A percentile compares a stretch with the other conserved stretches of the same genome.
These are phyloP conservation scores for Leptinotarsa lineolata DNA, from an alignment of 1,140 invertebrate genomes.

Conservation along the genomic window DNA sequence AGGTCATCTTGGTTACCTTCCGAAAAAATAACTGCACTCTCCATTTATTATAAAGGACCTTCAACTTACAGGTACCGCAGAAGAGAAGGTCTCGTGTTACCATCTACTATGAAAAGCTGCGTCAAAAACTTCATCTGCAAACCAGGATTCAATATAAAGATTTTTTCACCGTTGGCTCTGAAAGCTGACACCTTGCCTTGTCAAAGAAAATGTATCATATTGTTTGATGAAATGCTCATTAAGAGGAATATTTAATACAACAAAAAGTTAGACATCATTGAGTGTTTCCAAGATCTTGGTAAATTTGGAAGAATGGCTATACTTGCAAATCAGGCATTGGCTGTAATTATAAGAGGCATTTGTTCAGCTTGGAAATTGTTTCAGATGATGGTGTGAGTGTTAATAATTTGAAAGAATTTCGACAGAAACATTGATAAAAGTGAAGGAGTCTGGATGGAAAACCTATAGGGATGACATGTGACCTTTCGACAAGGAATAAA, in stretches of 20 bases:
- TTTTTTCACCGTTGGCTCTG: background rate
- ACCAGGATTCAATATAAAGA: background rate
- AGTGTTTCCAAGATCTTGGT: too few relatives aligned
- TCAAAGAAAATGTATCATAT: background rate
- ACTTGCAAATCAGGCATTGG: constrained; percentile 5
- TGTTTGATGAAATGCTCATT: background rate
- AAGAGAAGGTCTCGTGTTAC: too few relatives aligned
- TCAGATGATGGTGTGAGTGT: constrained; percentile 11
- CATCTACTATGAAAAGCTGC: too few relatives aligned
- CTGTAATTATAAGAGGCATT: background rate
- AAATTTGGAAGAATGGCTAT: background rate
- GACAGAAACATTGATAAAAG: background rate
- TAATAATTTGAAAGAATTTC: constrained; percentile 17
- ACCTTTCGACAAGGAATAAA: constrained; percentile 14
- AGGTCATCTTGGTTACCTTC: too few relatives aligned
- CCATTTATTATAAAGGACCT: too few relatives aligned
- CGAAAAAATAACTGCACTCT: too few relatives aligned
- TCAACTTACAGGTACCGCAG: too few relatives aligned
- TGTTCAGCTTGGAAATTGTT: constrained; percentile 5
- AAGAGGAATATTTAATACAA: constrained; percentile 14
- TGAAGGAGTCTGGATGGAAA: background rate
- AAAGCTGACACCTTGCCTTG: too few relatives aligned
- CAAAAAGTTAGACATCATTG: background rate
- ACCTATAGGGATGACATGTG: constrained; percentile 10
- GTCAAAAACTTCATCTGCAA: background rate